Conservation (phyloP, 1,140 invertebrate genomes). For the Stratiolaelaps scimitus region DNA sequence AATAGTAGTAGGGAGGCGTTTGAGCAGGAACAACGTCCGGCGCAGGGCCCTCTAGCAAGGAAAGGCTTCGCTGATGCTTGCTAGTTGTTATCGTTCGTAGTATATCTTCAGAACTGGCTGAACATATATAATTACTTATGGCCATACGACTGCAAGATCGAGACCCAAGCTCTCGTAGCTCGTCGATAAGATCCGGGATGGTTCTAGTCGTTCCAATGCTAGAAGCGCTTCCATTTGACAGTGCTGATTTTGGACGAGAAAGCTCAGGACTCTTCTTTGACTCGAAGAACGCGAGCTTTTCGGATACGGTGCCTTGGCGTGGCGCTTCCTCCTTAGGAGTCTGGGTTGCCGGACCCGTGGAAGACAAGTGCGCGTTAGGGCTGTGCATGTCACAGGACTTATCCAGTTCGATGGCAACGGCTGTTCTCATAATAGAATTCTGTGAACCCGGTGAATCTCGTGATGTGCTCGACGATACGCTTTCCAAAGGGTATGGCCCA, state of each 20-base stretch:
- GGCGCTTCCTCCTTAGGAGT: background rate
- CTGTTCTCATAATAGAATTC: slow-evolving; percentile 3
- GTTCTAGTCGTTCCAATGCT: background rate
- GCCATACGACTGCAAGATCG: background rate
- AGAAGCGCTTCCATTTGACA: background rate
- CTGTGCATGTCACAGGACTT: background rate
- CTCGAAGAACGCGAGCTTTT: slow-evolving; percentile 15
- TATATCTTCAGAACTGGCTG: slow-evolving; percentile 18
- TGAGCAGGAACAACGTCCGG: slow-evolving; percentile 22
- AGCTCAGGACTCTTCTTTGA: slow-evolving; percentile 12
- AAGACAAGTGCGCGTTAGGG: background rate
- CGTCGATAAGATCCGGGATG: slow-evolving; percentile 19
- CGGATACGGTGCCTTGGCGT: background rate
- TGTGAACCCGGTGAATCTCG: background rate
- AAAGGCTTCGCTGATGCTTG: slow-evolving; percentile 8
- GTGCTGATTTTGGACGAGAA: slow-evolving; percentile 2
- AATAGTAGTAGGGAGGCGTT: slow-evolving; percentile 25
- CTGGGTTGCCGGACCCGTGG: background rate
- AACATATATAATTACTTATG: background rate
- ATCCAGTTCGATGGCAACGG: no score
- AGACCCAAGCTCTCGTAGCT: background rate
- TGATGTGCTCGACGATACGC: slow-evolving; percentile 15
- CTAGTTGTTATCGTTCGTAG: slow-evolving; percentile 1
- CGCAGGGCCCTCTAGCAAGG: slow-evolving; percentile 4
- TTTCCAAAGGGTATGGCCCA: background rate